phyloP scores from a whole-genome alignment of 2,797 vertebrate genomes.

The Notamacropus eugenii region DNA sequence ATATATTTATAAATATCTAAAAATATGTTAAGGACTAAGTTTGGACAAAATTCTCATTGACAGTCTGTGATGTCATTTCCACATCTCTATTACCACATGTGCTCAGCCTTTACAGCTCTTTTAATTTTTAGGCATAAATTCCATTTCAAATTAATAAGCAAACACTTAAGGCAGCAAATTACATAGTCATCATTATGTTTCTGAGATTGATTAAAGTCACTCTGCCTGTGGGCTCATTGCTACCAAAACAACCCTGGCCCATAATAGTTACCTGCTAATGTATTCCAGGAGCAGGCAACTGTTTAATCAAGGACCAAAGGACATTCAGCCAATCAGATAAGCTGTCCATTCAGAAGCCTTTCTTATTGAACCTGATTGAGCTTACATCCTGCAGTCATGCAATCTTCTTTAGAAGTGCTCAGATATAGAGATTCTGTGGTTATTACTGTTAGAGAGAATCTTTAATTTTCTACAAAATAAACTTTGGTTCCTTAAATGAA shows the following conservation, averaged over 20 bases:
- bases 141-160: slow-evolving; percentile 45
- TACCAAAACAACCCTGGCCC: background rate
- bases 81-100: background rate
- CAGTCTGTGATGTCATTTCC: slow-evolving; percentile 26
- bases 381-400: slow-evolving; percentile 20
- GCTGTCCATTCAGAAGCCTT: background rate
- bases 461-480: slow-evolving; percentile 59
- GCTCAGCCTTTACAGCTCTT: background rate
- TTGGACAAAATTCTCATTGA: background rate
- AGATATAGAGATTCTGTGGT: slow-evolving; percentile 6
- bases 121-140: slow-evolving; percentile 2
- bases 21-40: background rate
- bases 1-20: background rate
- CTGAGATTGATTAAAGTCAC: slow-evolving; percentile 19
- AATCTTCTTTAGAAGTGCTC: slow-evolving; percentile 39
- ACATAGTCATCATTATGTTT: background rate
- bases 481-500: slow-evolving; percentile 51
- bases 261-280: slow-evolving; percentile 32
- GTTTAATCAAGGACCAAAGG: slow-evolving; percentile 36
- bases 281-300: slow-evolving; percentile 22
- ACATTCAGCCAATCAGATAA: slow-evolving; percentile 22
- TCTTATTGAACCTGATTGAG: slow-evolving; percentile 7
- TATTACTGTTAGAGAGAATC: slow-evolving; percentile 21
- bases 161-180: background rate
- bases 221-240: background rate